Evolutionary conservation across 1,140 invertebrate species (phyloP).

Genomic region (Penaeus indicus): DNA sequence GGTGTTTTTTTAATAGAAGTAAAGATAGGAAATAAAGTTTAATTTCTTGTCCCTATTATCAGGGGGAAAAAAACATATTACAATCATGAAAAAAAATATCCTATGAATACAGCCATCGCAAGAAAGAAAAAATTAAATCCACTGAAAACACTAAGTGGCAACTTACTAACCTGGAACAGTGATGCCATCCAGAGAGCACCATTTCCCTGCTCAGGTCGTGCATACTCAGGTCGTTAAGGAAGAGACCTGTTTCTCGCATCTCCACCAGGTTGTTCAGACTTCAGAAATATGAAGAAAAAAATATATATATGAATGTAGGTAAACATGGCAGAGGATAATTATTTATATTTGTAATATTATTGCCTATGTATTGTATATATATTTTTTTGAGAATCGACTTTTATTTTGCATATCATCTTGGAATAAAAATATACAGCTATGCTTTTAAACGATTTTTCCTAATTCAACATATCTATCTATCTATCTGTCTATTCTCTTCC

Average conservation of each 20-base stretch:
- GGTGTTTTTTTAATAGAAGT: no score
- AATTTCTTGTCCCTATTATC: no score
- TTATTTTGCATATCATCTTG: no score
- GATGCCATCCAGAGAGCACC: constrained; percentile 88
- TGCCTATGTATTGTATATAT: no score
- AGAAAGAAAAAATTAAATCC: not conserved
- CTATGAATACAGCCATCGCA: not conserved
- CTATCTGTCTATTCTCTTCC: not conserved
- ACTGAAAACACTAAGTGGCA: constrained; percentile 68
- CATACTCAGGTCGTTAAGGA: constrained; percentile 87
- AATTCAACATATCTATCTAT: not conserved
- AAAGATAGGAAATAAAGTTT: no score
- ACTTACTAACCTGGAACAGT: constrained; percentile 79
- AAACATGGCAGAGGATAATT: no score
- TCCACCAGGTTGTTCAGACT: constrained; percentile 89
- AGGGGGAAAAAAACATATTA: no score
- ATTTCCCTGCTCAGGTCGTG: constrained; percentile 88
- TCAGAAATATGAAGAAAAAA: constrained; percentile 55
- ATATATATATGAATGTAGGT: no score
- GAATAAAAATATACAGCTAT: not conserved
- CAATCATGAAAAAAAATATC: no score
- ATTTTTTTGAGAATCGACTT: no score
- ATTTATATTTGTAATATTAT: no score
- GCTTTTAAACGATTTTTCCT: not conserved
- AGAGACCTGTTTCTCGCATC: constrained; percentile 82